Conservation (phyloP, 2,888 invertebrate genomes). For the Dione vanillae region DNA sequence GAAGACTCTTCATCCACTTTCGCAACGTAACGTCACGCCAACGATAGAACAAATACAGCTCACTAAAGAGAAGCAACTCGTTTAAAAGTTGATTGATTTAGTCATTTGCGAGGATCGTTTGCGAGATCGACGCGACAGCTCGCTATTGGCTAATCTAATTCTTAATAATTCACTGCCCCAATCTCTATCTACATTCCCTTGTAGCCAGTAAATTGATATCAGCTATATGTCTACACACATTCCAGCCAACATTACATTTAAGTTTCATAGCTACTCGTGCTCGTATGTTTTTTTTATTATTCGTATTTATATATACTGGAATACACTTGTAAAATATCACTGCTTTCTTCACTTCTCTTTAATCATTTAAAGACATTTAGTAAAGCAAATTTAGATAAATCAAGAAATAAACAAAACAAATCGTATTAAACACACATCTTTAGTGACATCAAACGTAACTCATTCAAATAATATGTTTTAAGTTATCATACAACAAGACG, state of each 20-base stretch:
- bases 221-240: not conserved
- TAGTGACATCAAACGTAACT: not conserved
- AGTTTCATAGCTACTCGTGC: not conserved
- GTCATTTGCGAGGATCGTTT: conserved; percentile 23
- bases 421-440: not conserved
- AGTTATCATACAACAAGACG: not conserved
- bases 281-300: too few relatives aligned
- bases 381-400: too few relatives aligned
- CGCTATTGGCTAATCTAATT: conserved; percentile 28
- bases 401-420: too few relatives aligned
- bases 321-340: too few relatives aligned
- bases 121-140: conserved; percentile 18
- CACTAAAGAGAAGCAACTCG: conserved; percentile 9
- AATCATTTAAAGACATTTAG: too few relatives aligned
- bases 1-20: too few relatives aligned
- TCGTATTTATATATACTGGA: too few relatives aligned
- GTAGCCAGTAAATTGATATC: not conserved
- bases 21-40: too few relatives aligned
- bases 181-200: not conserved
- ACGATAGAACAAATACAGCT: not conserved
- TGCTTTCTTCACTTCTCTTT: too few relatives aligned
- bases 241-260: too few relatives aligned
- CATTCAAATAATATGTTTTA: not conserved
- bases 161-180: conserved; percentile 24
- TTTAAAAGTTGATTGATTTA: conserved; percentile 28